Base-by-base conservation (phyloP, 2,113 vertebrate genomes). In the Platichthys flesus region DNA sequence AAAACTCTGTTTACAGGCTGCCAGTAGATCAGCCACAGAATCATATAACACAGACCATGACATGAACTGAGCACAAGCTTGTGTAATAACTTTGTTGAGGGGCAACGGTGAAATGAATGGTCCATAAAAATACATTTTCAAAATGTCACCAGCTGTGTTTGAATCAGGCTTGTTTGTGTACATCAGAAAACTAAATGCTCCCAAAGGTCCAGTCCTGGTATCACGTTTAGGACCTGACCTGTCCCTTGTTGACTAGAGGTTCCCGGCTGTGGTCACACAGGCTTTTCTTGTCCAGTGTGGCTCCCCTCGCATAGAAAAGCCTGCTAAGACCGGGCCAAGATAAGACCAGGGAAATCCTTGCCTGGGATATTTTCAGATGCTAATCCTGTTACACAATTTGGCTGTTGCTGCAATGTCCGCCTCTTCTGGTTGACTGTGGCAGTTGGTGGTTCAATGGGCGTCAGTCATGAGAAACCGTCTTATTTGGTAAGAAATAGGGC, bases 341-440 rank as follows among this genome's bases (percentile, higher is more conserved):
- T 91, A 87, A 91, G 82, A 79, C 72, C 58, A 9, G 85, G 87
- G 84, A 91, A 88, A 86, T 91, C 90, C 81, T 89, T 82, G 79
- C 24, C 28, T 18, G 21, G 73, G 86, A 83, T 93, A 93, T 93
- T 93, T 93, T 88, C 92, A 90, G 92, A 83, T 65, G 51, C 67
- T 94, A 93, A 95, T 94, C 94, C 90, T 31, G 87, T 93, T 93
- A 91, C 60, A 62, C 71, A 5, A 57, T 81, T 87, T 51, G 67
- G 63, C 79, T 81, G 82, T 72, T 82, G 82, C 81, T 64, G 21
- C 64, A 45, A 73, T 0, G 85, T 82, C 76, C 76, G 64, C 83
- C 71, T 64, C 76, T 28, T 40, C 59, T 65, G 73, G 35, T 74
- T 35, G 8, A 42, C 31, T 35, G 49, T 52, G 76, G 45, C 14